Percentiles rank a stretch among this genome's conserved stretches.
Conservation (phyloP, 1,140 invertebrate species). For the Dinoponera quadriceps region DNA sequence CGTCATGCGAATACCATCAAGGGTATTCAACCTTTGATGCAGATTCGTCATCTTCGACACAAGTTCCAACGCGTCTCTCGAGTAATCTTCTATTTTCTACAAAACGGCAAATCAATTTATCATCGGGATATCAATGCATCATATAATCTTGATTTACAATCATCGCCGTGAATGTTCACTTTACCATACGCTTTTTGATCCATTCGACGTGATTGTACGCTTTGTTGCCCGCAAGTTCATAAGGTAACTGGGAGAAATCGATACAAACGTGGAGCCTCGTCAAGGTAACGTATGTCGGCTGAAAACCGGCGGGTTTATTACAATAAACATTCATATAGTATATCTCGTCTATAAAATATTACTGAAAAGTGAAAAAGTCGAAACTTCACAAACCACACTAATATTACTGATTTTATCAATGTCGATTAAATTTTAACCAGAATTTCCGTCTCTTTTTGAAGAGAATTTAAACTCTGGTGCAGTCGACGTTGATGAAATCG, state of each 20-base stretch:
- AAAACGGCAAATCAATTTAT: slow-evolving; percentile 38
- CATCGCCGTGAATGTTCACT: slow-evolving; percentile 31
- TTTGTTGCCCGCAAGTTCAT: slow-evolving; percentile 92
- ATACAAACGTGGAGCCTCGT: slow-evolving; percentile 90
- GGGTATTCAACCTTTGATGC: slow-evolving; percentile 82
- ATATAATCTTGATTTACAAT: background rate
- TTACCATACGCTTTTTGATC: slow-evolving; percentile 91
- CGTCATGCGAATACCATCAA: slow-evolving; percentile 71
- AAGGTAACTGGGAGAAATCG: slow-evolving; percentile 91
- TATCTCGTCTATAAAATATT: background rate
- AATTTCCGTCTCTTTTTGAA: too few relatives aligned
- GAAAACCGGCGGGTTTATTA: slow-evolving; percentile 68
- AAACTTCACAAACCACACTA: too few relatives aligned
- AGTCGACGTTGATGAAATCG: too few relatives aligned
- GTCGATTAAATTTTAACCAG: too few relatives aligned
- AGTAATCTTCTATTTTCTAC: slow-evolving; percentile 88
- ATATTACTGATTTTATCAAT: too few relatives aligned
- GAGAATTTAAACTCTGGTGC: too few relatives aligned
- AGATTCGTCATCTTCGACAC: slow-evolving; percentile 87
- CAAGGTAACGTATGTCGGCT: slow-evolving; percentile 89
- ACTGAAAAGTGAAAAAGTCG: background rate
- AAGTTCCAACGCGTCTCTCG: slow-evolving; percentile 85
- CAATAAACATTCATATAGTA: slow-evolving; percentile 28
- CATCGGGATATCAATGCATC: background rate
- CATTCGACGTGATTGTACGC: slow-evolving; percentile 93